Evolutionary conservation across 2,888 invertebrate genomes (phyloP).

Genomic region (Archaeoteleia sp.): DNA sequence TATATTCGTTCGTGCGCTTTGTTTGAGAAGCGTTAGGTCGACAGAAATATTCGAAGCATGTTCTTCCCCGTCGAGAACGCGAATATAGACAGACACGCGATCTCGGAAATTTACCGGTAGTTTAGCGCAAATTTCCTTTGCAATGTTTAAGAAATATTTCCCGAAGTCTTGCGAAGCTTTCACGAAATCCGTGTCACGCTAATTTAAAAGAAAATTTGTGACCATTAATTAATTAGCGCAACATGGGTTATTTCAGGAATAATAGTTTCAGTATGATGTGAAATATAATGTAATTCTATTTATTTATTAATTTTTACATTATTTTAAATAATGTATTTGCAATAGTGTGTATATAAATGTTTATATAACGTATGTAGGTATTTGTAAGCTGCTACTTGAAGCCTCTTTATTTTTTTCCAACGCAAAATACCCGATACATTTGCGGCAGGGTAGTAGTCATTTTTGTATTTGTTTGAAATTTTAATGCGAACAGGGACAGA

Average conservation of each 20-base stretch:
- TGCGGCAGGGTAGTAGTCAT: constrained; percentile 59
- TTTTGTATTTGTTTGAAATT: constrained; percentile 71
- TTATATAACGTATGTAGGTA: too few species aligned
- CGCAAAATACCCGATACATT: constrained; percentile 66
- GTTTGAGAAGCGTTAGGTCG: background rate
- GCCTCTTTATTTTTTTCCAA: constrained; percentile 19
- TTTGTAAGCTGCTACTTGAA: too few species aligned
- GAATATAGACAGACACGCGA: background rate
- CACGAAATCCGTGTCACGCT: constrained; percentile 58
- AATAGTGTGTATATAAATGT: too few species aligned
- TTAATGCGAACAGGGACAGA: constrained; percentile 65
- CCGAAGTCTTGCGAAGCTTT: constrained; percentile 60
- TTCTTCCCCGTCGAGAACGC: constrained; percentile 31
- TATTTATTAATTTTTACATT: too few species aligned
- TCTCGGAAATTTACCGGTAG: constrained; percentile 47
- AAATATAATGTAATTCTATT: too few species aligned
- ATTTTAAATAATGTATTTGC: too few species aligned
- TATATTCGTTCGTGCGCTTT: background rate
- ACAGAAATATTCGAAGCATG: constrained; percentile 54
- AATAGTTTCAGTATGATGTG: too few species aligned
- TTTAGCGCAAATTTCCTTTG: constrained; percentile 58
- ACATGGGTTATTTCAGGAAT: too few species aligned
- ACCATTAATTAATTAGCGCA: too few species aligned
- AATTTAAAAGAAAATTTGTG: too few species aligned
- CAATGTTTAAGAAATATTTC: constrained; percentile 62